Percentiles rank a stretch among this genome's conserved stretches.
Conservation (phyloP, 2,888 invertebrate genomes). For the Drosophila longiperda region DNA sequence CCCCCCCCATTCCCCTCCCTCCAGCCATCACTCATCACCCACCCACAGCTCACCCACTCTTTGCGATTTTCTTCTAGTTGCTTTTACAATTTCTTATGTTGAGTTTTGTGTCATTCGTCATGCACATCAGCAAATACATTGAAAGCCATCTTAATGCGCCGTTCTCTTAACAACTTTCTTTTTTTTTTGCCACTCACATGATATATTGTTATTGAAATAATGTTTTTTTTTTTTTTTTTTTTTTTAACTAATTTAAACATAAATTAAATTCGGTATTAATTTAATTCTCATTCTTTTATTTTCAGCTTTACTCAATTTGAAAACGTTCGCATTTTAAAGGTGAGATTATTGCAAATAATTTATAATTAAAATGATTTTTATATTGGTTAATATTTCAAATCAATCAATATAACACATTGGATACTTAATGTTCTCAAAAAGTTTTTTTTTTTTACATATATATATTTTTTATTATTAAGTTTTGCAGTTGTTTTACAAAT, state of each 20-base stretch:
- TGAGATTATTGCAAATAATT: slow-evolving; percentile 25
- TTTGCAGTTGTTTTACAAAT: background rate
- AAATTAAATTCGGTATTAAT: background rate
- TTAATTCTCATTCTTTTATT: slow-evolving; percentile 15
- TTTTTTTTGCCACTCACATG: slow-evolving; percentile 8
- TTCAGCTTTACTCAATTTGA: slow-evolving; percentile 35
- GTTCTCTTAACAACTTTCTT: slow-evolving; percentile 37
- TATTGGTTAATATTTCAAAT: too few species aligned
- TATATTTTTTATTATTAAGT: background rate
- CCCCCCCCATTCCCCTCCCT: slow-evolving; percentile 9
- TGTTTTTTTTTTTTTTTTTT: background rate
- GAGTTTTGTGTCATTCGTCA: slow-evolving; percentile 50
- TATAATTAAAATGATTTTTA: too few species aligned
- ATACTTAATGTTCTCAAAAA: too few species aligned
- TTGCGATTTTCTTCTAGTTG: slow-evolving; percentile 13
- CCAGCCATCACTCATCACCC: slow-evolving; percentile 20
- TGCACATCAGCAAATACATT: slow-evolving; percentile 47
- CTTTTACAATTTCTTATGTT: slow-evolving; percentile 11
- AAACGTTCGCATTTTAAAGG: slow-evolving; percentile 28
- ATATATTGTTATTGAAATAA: background rate
- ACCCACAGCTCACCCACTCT: slow-evolving; percentile 6
- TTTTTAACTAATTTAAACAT: background rate
- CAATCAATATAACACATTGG: too few species aligned
- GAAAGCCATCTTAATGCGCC: slow-evolving; percentile 67
- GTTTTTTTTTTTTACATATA: too few species aligned